Evolutionary conservation across 2,797 vertebrate species (phyloP), one percentile per base, ranked within the genome.

Genomic region (Adrianichthys oophorus): DNA sequence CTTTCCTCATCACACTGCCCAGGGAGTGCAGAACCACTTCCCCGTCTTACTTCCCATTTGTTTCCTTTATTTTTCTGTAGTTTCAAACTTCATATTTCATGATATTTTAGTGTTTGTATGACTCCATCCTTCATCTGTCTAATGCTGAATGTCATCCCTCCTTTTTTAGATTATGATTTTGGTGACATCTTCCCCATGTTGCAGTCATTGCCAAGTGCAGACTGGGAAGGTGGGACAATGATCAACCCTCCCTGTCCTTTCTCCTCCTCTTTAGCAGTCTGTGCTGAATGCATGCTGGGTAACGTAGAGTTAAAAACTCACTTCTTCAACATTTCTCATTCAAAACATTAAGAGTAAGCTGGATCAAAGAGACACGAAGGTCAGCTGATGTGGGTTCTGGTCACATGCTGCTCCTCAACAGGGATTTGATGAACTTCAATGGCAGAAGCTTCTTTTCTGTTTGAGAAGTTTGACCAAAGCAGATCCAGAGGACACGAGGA

Each of bases 131-230:
- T 72, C 52, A 67, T 47, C 62, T 76, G 32, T 83, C 93, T 95
- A 97, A 96, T 90, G 84, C 86, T 91, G 68, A 91, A 87, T 95
- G 69, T 98, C 94, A 91, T 97, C 92, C 84, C 92, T 93, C 93
- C 5, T 94, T 94, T 95, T 95, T 83, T 99, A 99, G 97, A 99
- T 97, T 99, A 98, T 99, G 97, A 99, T 98, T 98, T 98, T 91
- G 96, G 96, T 95, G 97, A 98, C 94, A 95, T 97, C 93, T 98
- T 98, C 91, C 96, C 96, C 72, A 94, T 96, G 93, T 94, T 95
- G 95, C 96, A 95, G 94, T 94, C 97, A 92, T 87, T 97, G 89
- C 96, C 95, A 93, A 96, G 92, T 95, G 93, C 95, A 95, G 96
- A 95, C 94, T 99, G 97, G 97, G 97, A 98, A 98, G 97, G 97